Conservation (phyloP, 53 echinoderm and acorn worm species). For the Stichopus horrens region DNA sequence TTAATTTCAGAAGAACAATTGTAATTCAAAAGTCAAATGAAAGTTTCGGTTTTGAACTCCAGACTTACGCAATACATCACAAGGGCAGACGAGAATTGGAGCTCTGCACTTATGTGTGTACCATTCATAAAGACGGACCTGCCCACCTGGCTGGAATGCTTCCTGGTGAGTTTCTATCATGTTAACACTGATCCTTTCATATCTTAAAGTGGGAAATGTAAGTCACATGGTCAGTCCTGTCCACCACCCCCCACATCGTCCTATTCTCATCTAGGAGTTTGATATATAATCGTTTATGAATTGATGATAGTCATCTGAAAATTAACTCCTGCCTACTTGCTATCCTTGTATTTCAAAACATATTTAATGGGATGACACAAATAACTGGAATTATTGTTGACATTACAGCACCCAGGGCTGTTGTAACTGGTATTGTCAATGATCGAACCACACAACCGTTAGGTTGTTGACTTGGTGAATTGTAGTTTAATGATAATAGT, state of each 20-base stretch:
- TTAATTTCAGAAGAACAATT: slow-evolving; percentile 75
- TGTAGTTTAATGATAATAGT: slow-evolving; percentile 2
- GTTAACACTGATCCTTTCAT: not conserved
- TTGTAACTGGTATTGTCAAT: too few species aligned
- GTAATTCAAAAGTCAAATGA: slow-evolving; percentile 72
- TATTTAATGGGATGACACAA: too few species aligned
- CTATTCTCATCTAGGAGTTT: not conserved
- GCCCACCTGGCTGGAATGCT: slow-evolving; percentile 88
- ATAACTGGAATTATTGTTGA: too few species aligned
- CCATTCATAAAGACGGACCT: slow-evolving; percentile 73
- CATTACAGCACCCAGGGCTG: too few species aligned
- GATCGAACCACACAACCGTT: too few species aligned
- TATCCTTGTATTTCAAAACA: too few species aligned
- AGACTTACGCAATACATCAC: slow-evolving; percentile 91
- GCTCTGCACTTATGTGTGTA: slow-evolving; percentile 83
- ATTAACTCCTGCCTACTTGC: too few species aligned
- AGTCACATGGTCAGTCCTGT: not conserved
- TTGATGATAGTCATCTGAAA: too few species aligned
- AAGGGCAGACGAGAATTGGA: slow-evolving; percentile 73
- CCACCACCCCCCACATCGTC: not conserved
- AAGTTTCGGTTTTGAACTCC: slow-evolving; percentile 87
- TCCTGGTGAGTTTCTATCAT: slow-evolving; percentile 56
- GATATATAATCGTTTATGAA: too few species aligned
- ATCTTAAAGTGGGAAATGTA: not conserved
- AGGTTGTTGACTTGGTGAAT: not conserved